Evolutionary conservation across 2,888 invertebrate genomes (phyloP).

Genomic region (Keiferia lycopersicella): DNA sequence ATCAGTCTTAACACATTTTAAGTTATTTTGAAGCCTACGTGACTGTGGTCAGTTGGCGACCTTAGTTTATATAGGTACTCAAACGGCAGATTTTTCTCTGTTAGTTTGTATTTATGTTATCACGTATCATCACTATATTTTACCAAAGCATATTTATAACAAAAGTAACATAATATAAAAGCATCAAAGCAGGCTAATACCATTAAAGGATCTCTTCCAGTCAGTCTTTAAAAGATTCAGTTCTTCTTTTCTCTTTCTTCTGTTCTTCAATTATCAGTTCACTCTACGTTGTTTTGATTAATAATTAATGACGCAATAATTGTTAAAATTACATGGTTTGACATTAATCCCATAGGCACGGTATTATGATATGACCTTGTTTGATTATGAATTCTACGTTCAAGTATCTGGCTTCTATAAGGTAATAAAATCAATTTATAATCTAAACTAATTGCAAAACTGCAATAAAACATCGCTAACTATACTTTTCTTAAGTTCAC

Average conservation of each 20-base stretch:
- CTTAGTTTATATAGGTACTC: neutral
- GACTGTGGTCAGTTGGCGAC: neutral
- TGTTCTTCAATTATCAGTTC: no score
- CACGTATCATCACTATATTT: no score
- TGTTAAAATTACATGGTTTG: neutral
- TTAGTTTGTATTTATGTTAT: neutral
- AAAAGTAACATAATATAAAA: no score
- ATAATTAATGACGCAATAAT: neutral
- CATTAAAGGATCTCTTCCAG: no score
- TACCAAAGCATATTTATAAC: no score
- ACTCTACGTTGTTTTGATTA: no score
- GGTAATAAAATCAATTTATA: neutral
- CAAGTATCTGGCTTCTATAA: neutral
- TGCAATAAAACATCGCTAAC: no score
- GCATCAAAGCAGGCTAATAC: no score
- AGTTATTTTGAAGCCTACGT: neutral
- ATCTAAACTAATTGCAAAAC: neutral
- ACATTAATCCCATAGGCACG: neutral
- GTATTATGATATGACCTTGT: neutral
- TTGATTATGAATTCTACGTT: neutral
- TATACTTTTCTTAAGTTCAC: no score
- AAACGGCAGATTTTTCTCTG: neutral
- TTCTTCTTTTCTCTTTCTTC: no score
- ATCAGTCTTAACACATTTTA: slow-evolving; percentile 2
- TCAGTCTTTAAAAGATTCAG: no score